phyloP scores from a whole-genome alignment of 1,140 invertebrate species.

The Drosophila santomea region DNA sequence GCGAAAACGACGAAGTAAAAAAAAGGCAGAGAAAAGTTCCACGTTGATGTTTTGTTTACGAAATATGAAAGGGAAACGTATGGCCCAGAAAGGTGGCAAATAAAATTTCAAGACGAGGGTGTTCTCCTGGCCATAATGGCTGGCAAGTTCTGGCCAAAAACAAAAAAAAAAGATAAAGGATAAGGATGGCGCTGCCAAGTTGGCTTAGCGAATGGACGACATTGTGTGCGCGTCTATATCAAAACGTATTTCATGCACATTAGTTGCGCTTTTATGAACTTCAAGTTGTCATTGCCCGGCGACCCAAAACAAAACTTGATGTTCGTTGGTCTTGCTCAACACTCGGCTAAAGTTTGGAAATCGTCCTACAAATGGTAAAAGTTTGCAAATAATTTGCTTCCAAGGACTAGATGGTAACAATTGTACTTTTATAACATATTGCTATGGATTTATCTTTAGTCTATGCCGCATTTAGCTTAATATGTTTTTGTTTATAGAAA shows the following conservation, averaged over 20 bases:
- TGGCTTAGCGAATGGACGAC: slow-evolving; percentile 9
- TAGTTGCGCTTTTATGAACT: slow-evolving; percentile 82
- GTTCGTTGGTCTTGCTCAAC: slow-evolving; percentile 34
- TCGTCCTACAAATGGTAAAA: background rate
- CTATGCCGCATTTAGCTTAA: too few species aligned
- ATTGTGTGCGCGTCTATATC: slow-evolving; percentile 42
- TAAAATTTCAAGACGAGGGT: slow-evolving; percentile 57
- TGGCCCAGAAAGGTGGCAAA: slow-evolving; percentile 58
- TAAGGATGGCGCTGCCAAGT: background rate
- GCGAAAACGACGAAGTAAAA: background rate
- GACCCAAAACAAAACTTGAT: slow-evolving; percentile 60
- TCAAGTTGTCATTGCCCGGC: slow-evolving; percentile 75
- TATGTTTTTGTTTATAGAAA: too few species aligned
- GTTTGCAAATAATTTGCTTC: background rate
- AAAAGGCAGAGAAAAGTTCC: slow-evolving; percentile 48
- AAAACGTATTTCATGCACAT: slow-evolving; percentile 80
- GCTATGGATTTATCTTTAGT: too few species aligned
- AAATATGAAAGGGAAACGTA: slow-evolving; percentile 73
- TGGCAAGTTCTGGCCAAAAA: slow-evolving; percentile 1
- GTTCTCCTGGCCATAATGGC: background rate
- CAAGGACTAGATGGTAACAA: background rate
- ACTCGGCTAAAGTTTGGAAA: slow-evolving; percentile 11
- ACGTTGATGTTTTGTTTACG: slow-evolving; percentile 75
- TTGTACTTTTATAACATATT: too few species aligned
- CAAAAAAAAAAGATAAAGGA: background rate